These are phyloP conservation scores for Mactra quadrangularis DNA, from an alignment of 1,140 invertebrate genomes.

Conservation along the genomic window DNA sequence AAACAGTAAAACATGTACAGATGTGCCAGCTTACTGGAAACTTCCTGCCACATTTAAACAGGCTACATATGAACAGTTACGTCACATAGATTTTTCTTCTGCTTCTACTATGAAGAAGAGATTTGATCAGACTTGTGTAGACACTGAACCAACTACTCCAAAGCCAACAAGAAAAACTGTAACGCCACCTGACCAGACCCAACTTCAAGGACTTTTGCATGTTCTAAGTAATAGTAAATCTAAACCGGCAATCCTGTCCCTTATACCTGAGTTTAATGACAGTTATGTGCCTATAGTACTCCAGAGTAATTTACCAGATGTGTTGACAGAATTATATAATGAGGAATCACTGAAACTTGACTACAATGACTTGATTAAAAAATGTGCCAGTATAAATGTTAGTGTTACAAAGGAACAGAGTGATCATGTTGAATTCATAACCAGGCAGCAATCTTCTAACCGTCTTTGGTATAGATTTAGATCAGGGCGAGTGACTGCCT, in stretches of 20 bases:
- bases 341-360: neutral
- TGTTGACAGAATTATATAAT: constrained; percentile 8
- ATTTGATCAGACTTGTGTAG: neutral
- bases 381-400: neutral
- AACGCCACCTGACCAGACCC: neutral
- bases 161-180: neutral
- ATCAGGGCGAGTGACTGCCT: constrained; percentile 35
- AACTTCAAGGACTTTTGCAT: neutral
- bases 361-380: neutral
- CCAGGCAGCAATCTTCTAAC: neutral
- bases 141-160: neutral
- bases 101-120: constrained; percentile 25
- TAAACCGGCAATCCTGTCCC: constrained; percentile 11
- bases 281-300: constrained; percentile 14
- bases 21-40: constrained; percentile 18
- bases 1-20: constrained; percentile 2
- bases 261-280: neutral
- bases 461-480: constrained; percentile 21
- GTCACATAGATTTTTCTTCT: constrained; percentile 18
- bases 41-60: constrained; percentile 15
- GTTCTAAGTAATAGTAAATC: neutral
- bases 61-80: neutral
- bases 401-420: neutral
- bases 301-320: neutral
- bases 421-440: constrained; percentile 18